Evolutionary conservation across 2,113 vertebrate species (phyloP), one percentile per base, ranked within the genome.

Genomic region (Sinosuthora webbiana): DNA sequence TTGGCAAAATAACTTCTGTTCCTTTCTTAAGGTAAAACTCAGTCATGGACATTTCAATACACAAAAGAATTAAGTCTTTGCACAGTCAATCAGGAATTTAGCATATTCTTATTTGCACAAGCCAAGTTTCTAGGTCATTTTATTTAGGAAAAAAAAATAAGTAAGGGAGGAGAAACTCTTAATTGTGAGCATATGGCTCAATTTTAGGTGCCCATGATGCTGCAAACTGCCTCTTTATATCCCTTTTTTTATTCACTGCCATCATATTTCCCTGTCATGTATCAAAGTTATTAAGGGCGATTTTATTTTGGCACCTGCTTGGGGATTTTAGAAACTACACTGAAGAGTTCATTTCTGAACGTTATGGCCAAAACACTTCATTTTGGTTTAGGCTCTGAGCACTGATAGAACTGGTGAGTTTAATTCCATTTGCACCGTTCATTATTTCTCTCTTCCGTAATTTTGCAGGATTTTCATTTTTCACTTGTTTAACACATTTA

Each of bases 371-470:
- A 63, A 77, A 80, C 4, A 33, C 6, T n/a, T 53, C 3, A 62
- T 31, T 89, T 33, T 55, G 39, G 2, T 65, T 52, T 10, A 60
- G 45, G 20, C 19, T 75, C 49, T 24, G n/a, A 67, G 33, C 63
- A 50, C 4, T 3, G 9, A n/a, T 0, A 33, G 53, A 69, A 87
- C 50, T 2, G 3, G 20, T 0, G 7, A 2, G 0, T 30, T 56
- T 50, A n/a, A 24, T 71, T 62, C n/a, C 22, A 7, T 62, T 67
- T 74, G 28, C 41, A 31, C 42, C 8, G 21, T 25, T 60, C 24
- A 3, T 59, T 31, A 62, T 39, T 39, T 35, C 39, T 59, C 76
- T 60, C 28, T 15, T 6, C 16, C 14, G 9, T 10, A 39, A 42
- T 37, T 60, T 16, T 7, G 24, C 5, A 31, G 4, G 3, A 63